Percentiles rank a stretch among this genome's conserved stretches.
Conservation (phyloP, 1,140 invertebrate species). For the Bemisia tabaci region DNA sequence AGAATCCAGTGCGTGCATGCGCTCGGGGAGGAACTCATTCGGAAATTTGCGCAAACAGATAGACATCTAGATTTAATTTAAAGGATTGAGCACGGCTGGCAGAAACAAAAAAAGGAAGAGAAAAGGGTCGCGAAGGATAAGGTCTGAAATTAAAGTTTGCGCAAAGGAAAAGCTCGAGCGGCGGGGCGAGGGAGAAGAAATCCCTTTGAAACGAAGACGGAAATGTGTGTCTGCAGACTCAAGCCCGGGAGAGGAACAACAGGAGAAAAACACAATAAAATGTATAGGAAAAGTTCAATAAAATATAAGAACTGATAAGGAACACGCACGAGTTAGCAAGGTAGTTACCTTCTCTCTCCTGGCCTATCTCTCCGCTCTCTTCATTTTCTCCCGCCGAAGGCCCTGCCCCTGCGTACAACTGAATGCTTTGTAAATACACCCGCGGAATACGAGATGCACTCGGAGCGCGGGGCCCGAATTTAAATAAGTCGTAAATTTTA, state of each 20-base stretch:
- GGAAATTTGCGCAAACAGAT: neutral
- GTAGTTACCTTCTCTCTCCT: neutral
- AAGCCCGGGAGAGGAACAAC: neutral
- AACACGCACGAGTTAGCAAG: neutral
- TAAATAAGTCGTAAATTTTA: neutral
- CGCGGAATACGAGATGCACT: neutral
- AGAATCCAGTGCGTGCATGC: no score
- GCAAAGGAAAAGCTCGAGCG: neutral
- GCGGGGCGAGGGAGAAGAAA: neutral
- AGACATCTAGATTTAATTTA: neutral
- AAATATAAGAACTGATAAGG: neutral
- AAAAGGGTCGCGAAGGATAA: neutral
- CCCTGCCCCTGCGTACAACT: neutral
- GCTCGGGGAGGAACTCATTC: no score
- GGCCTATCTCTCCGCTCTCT: neutral
- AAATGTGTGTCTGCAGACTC: neutral
- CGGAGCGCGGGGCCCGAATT: neutral
- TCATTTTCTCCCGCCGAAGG: neutral
- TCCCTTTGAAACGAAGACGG: neutral
- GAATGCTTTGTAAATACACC: neutral
- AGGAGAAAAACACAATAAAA: neutral
- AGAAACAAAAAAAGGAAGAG: neutral
- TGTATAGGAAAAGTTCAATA: neutral
- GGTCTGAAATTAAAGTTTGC: neutral
- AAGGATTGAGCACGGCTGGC: neutral